Base-by-base conservation (phyloP, 2,113 vertebrate genomes). In the Xerus inauris region DNA sequence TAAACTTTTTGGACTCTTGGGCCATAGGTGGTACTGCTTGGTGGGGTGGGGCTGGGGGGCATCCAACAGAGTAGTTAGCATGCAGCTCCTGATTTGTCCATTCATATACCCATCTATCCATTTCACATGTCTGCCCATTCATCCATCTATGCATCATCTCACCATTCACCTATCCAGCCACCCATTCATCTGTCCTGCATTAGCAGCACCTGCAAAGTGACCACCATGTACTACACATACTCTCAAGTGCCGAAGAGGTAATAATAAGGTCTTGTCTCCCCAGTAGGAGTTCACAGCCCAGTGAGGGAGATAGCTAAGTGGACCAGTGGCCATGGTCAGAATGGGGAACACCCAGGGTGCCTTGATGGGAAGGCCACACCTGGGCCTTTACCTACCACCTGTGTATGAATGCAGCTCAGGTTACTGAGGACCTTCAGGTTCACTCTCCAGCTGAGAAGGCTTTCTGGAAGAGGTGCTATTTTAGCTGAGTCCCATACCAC, bases 91-190 rank as follows among this genome's bases (percentile, higher is more conserved):
- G 59, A 62, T 11, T 62, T 2, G 11, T 62, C 59, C 26, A 10
- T 28, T 19, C 38, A 87, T 13, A 47, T 5, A 2, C 9, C 32
- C 5, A 35, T 57, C 42, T 6, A 49, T 2, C 22, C 11, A 54
- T 45, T 28, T 30, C 3, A n/a, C 67, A 71, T 38, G 30, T 8
- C 40, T 32, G 30, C 3, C 40, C 49, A 49, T n/a, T 35, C 16
- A 75, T n/a, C 45, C 59, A 75, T 47, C 24, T 19, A 1, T 22
- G 26, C 40, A 26, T 30, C 9, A 35, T 42, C 51, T 28, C 1
- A 10, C 38, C 17, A 10, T 20, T 1, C 42, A 8, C 1, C 9
- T 6, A 40, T 12, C 5, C 8, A 64, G 2, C 20, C 9, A 57
- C 3, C 9, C 19, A 20, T 4, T 26, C 42, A 2, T 16, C 32